phyloP scores from a whole-genome alignment of 2,888 invertebrate species.

The Machimus atricapillus region DNA sequence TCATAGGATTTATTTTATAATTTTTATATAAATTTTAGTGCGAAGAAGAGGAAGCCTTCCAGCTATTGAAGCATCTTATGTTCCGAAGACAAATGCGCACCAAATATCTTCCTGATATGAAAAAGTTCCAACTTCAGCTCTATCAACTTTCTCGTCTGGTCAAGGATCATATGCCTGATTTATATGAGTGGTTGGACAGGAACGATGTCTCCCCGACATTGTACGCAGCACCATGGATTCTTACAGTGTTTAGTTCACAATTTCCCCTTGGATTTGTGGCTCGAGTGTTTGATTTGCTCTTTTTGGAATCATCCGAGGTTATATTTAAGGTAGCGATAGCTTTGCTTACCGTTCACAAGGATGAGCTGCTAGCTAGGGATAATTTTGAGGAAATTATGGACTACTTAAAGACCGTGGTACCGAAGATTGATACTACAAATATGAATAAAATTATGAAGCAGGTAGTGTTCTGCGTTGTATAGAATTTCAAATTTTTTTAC shows the following conservation, averaged over 20 bases:
- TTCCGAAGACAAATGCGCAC: slow-evolving; percentile 85
- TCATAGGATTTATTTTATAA: slow-evolving; percentile 9
- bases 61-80: slow-evolving; percentile 88
- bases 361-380: slow-evolving; percentile 81
- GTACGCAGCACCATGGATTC: slow-evolving; percentile 96
- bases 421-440: slow-evolving; percentile 71
- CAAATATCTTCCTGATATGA: slow-evolving; percentile 95
- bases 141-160: slow-evolving; percentile 93
- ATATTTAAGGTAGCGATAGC: slow-evolving; percentile 89
- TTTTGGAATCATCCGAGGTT: slow-evolving; percentile 88
- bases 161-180: slow-evolving; percentile 84
- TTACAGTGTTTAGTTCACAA: slow-evolving; percentile 95
- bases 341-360: slow-evolving; percentile 82
- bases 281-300: slow-evolving; percentile 90
- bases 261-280: slow-evolving; percentile 96
- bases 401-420: slow-evolving; percentile 83
- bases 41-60: slow-evolving; percentile 90
- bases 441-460: slow-evolving; percentile 85
- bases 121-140: slow-evolving; percentile 85
- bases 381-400: slow-evolving; percentile 95
- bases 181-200: slow-evolving; percentile 85
- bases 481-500: neutral
- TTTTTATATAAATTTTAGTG: slow-evolving; percentile 68
- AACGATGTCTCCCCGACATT: slow-evolving; percentile 93
- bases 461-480: slow-evolving; percentile 61